phyloP scores from a whole-genome alignment of 2,888 invertebrate species.

The Chirona hameri region DNA sequence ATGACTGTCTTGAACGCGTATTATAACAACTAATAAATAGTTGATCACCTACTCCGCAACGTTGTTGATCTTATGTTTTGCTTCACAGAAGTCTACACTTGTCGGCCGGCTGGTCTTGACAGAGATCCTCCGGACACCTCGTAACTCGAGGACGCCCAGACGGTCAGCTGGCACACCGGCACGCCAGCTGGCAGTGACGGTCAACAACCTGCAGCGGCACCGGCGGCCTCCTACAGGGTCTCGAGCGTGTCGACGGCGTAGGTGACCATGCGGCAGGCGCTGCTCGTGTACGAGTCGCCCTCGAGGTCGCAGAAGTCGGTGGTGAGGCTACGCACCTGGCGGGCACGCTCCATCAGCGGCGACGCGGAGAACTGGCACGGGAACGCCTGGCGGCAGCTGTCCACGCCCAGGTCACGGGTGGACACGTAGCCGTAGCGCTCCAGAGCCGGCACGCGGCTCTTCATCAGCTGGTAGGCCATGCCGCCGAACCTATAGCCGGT shows the following conservation, averaged over 20 bases:
- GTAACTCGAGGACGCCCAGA: neutral
- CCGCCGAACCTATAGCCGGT: neutral
- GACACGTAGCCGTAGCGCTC: constrained; percentile 26
- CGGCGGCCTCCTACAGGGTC: neutral
- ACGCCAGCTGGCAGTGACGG: neutral
- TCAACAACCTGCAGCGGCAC: neutral
- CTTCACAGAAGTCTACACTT: constrained; percentile 13
- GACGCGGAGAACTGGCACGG: neutral
- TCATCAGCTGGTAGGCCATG: constrained; percentile 4
- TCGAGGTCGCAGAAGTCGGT: constrained; percentile 9
- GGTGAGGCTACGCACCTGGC: neutral
- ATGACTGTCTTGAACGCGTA: neutral
- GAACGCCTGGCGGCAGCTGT: neutral
- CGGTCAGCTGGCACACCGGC: neutral
- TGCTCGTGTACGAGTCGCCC: neutral
- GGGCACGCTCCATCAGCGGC: constrained; percentile 25
- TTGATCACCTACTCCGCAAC: neutral
- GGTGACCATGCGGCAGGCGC: constrained; percentile 14
- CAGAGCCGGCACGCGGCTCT: constrained; percentile 24
- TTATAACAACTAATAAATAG: neutral
- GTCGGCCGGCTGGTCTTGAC: neutral
- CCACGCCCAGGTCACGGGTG: neutral
- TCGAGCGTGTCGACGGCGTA: constrained; percentile 23
- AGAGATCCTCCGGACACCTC: neutral
- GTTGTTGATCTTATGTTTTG: neutral